phyloP scores from a whole-genome alignment of 2,888 invertebrate genomes.

The Ceriagrion tenellum region DNA sequence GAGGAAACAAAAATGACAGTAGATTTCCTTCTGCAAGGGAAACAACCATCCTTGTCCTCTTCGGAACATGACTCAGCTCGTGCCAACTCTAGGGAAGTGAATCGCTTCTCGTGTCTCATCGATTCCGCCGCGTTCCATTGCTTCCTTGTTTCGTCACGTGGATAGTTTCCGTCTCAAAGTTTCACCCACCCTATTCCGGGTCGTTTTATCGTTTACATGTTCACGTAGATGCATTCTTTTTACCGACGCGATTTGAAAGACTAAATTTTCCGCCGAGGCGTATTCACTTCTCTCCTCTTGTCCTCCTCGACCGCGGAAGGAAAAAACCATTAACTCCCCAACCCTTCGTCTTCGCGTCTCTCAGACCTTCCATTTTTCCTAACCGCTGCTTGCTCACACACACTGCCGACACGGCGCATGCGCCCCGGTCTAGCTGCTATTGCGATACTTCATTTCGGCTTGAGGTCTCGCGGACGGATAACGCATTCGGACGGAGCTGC shows the following conservation, averaged over 20 bases:
- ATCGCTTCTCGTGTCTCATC: too few species aligned
- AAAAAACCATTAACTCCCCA: background rate
- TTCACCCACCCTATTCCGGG: too few species aligned
- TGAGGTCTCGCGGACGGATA: background rate
- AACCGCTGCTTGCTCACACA: background rate
- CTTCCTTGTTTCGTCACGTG: too few species aligned
- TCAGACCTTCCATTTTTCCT: background rate
- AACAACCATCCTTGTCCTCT: too few species aligned
- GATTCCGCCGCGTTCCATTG: too few species aligned
- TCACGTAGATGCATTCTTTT: background rate
- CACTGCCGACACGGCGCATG: background rate
- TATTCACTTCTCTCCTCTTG: background rate
- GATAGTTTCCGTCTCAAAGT: too few species aligned
- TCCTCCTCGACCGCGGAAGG: background rate
- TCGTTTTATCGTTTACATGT: too few species aligned
- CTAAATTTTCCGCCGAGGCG: too few species aligned
- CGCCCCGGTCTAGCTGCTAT: background rate
- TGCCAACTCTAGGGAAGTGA: too few species aligned
- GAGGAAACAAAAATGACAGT: too few species aligned
- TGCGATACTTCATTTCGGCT: conserved; percentile 33
- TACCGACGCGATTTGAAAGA: background rate
- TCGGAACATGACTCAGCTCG: too few species aligned
- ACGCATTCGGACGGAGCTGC: background rate
- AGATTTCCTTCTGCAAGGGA: too few species aligned
- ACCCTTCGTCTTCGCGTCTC: background rate